These are phyloP conservation scores for Phataginus tetradactyla DNA, from an alignment of 2,797 vertebrate genomes.

Conservation along the genomic window DNA sequence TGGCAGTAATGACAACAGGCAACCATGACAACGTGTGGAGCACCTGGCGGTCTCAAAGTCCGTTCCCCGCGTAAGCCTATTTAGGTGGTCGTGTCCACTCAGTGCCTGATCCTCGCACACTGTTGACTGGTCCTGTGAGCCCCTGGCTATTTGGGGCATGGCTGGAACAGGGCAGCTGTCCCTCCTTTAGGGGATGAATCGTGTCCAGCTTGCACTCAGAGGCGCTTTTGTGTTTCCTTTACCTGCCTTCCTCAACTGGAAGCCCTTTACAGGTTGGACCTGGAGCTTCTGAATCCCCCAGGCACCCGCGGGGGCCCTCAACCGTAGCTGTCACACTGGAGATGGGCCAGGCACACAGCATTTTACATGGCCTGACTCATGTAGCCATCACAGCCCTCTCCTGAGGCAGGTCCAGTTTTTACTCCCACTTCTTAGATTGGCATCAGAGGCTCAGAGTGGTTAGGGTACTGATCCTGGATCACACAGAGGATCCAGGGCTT, in stretches of 20 bases:
- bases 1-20: accelerated
- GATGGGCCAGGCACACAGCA: background rate
- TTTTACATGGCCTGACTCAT: background rate
- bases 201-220: background rate
- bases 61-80: background rate
- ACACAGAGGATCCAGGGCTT: background rate
- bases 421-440: background rate
- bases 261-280: background rate
- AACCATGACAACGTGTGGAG: background rate
- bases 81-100: background rate
- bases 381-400: background rate
- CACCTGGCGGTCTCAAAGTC: background rate
- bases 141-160: background rate
- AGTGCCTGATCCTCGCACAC: no score
- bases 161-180: background rate
- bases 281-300: background rate
- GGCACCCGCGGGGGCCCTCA: background rate
- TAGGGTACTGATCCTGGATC: background rate
- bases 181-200: background rate
- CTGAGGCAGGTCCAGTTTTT: background rate
- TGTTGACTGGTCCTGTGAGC: background rate
- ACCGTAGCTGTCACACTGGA: background rate
- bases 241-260: background rate
- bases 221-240: background rate
- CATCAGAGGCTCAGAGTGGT: background rate